These are phyloP conservation scores for Drosophila mettleri DNA, from an alignment of 2,888 invertebrate genomes.

Conservation along the genomic window DNA sequence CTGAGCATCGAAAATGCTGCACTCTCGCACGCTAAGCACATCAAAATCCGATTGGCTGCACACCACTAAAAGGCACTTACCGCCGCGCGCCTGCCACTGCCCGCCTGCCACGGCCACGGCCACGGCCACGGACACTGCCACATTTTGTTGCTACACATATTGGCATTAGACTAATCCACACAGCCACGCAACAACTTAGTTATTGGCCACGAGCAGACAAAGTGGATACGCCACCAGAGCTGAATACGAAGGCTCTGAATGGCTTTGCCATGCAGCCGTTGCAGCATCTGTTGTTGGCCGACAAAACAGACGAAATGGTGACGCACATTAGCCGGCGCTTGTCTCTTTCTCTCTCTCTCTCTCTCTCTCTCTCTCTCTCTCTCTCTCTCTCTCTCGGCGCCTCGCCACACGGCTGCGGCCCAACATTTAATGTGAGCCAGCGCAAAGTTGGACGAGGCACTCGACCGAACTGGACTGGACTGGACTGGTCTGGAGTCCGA, in stretches of 20 bases:
- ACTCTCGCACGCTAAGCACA: conserved; percentile 53
- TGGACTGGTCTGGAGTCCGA: not conserved
- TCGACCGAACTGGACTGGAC: not conserved
- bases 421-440: conserved; percentile 49
- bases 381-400: not conserved
- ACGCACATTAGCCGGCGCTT: conserved; percentile 56
- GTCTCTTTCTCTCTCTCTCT: not conserved
- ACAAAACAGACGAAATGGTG: conserved; percentile 55
- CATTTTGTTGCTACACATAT: conserved; percentile 62
- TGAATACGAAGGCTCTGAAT: conserved; percentile 18
- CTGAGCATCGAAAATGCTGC: conserved; percentile 38
- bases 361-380: not conserved
- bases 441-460: conserved; percentile 63
- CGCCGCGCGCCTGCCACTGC: not conserved
- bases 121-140: too few relatives aligned
- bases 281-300: conserved; percentile 28
- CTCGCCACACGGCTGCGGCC: conserved; percentile 24
- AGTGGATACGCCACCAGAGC: conserved; percentile 20
- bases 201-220: conserved; percentile 56
- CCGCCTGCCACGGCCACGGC: conserved; percentile 10
- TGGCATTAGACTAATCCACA: conserved; percentile 73
- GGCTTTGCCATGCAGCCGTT: conserved; percentile 17
- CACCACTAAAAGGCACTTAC: conserved; percentile 63
- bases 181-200: conserved; percentile 60
- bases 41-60: conserved; percentile 60